Evolutionary conservation across 2,888 invertebrate species (phyloP).

Genomic region (Julus scandinavius): DNA sequence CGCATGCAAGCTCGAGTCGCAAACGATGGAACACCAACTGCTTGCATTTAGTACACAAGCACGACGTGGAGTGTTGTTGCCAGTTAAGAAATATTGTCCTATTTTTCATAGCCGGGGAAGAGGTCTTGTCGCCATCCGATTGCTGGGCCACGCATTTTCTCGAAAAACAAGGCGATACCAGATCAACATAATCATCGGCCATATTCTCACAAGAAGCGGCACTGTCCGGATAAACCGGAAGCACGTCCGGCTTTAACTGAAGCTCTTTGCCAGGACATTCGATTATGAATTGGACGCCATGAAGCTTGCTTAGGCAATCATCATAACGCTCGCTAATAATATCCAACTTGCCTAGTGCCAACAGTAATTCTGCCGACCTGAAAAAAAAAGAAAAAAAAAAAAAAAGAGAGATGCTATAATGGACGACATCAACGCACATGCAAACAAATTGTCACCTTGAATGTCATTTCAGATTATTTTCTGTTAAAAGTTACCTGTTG

Average conservation of each 20-base stretch:
- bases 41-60: slow-evolving; percentile 33
- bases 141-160: background rate
- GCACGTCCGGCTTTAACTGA: background rate
- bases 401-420: background rate
- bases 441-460: too few species aligned
- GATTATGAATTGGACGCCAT: slow-evolving; percentile 28
- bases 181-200: background rate
- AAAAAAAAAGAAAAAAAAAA: background rate
- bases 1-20: slow-evolving; percentile 16
- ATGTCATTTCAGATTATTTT: too few species aligned
- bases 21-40: slow-evolving; percentile 16
- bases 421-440: too few species aligned
- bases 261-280: slow-evolving; percentile 31
- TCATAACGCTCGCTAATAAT: background rate
- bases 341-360: slow-evolving; percentile 44
- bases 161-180: background rate
- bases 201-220: background rate
- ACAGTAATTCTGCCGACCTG: slow-evolving; percentile 37
- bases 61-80: background rate
- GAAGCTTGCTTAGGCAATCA: slow-evolving; percentile 47
- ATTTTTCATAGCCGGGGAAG: background rate
- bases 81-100: background rate
- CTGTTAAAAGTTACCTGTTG: background rate
- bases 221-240: background rate
- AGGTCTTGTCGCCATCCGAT: background rate